A percentile compares a stretch with the other conserved stretches of the same genome.
Evolutionary conservation across 2,113 vertebrate genomes (phyloP).

Genomic region (Thamnaconus septentrionalis): DNA sequence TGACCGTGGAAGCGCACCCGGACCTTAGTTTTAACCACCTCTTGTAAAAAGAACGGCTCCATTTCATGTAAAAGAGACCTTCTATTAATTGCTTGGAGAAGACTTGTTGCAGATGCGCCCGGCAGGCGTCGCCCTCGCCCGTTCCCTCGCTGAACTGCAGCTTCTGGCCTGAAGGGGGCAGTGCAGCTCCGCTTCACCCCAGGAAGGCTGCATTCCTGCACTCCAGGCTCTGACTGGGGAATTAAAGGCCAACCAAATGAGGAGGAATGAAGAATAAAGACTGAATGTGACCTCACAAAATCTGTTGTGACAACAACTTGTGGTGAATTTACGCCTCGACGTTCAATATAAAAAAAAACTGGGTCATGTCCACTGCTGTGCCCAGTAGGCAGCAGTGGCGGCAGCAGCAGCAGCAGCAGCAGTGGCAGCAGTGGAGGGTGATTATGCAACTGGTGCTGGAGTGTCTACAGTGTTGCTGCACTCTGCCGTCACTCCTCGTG

Average conservation of each 20-base stretch:
- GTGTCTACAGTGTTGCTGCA: slow-evolving; percentile 58
- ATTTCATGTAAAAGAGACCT: neutral
- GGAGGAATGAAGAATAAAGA: slow-evolving; percentile 8
- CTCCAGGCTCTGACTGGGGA: slow-evolving; percentile 30
- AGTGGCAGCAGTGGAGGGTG: neutral
- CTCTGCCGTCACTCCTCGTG: slow-evolving; percentile 63
- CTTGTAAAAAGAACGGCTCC: neutral
- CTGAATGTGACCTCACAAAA: slow-evolving; percentile 1
- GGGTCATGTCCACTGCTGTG: slow-evolving; percentile 8
- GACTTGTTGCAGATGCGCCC: slow-evolving; percentile 5
- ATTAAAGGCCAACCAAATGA: slow-evolving; percentile 32
- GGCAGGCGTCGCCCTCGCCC: slow-evolving; percentile 48
- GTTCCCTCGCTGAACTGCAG: accelerated
- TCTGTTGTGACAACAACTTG: neutral
- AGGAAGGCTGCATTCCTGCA: slow-evolving; percentile 62
- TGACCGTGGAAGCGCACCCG: neutral
- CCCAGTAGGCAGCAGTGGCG: neutral
- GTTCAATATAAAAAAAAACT: neutral
- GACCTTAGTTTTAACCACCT: neutral
- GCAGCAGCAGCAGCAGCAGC: neutral
- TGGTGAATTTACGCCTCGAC: neutral
- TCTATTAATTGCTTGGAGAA: neutral
- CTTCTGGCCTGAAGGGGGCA: slow-evolving; percentile 58
- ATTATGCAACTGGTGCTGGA: slow-evolving; percentile 61
- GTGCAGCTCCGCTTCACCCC: slow-evolving; percentile 50